Evolutionary conservation across 2,888 invertebrate genomes (phyloP).

Genomic region (Phlogophora meticulosa): DNA sequence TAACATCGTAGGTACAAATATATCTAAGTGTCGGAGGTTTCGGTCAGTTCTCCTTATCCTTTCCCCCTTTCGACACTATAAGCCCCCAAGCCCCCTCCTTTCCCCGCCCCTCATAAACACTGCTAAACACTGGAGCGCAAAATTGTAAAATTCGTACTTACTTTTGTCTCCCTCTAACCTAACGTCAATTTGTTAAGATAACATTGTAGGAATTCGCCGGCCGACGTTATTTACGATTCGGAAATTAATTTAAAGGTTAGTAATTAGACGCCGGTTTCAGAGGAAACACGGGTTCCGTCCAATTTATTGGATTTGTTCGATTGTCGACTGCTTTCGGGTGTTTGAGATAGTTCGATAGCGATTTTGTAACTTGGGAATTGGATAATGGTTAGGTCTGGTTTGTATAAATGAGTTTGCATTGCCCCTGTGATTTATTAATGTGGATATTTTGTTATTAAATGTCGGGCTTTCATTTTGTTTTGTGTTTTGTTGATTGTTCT

Average conservation of each 20-base stretch:
- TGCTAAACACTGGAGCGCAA: constrained; percentile 86
- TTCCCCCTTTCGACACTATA: constrained; percentile 85
- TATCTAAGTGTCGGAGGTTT: constrained; percentile 87
- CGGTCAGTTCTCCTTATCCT: constrained; percentile 86
- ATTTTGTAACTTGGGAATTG: constrained; percentile 57
- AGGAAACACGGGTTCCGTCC: constrained; percentile 59
- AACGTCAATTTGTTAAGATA: constrained; percentile 88
- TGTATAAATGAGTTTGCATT: constrained; percentile 41
- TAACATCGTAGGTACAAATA: constrained; percentile 81
- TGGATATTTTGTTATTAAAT: not conserved
- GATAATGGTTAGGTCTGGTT: constrained; percentile 41
- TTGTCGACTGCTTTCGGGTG: constrained; percentile 58
- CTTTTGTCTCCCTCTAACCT: constrained; percentile 80
- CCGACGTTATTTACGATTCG: constrained; percentile 78
- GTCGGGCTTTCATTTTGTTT: not conserved
- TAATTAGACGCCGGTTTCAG: constrained; percentile 64
- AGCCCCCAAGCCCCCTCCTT: constrained; percentile 66
- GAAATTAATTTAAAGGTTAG: constrained; percentile 73
- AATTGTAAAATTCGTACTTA: constrained; percentile 87
- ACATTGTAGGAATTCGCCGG: constrained; percentile 77
- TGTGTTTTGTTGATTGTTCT: not conserved
- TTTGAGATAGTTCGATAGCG: constrained; percentile 60
- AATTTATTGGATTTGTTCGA: constrained; percentile 66
- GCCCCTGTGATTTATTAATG: constrained; percentile 33
- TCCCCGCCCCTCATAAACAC: constrained; percentile 84